Percentiles rank a stretch among this genome's conserved stretches.
phyloP scores from a whole-genome alignment of 2,113 vertebrate genomes.

The Gulo gulo region DNA sequence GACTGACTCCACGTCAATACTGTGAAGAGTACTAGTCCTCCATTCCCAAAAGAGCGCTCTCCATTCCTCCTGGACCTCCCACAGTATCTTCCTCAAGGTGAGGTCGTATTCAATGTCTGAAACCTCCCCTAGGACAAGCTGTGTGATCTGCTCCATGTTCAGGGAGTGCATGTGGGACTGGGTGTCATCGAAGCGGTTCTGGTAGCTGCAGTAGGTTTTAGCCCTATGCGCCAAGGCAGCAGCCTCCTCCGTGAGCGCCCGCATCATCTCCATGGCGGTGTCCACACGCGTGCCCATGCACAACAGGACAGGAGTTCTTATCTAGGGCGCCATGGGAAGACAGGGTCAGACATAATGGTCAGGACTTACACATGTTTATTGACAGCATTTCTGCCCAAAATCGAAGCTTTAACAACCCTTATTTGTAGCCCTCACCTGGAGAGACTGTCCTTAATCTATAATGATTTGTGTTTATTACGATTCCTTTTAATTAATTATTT shows the following conservation, averaged over 20 bases:
- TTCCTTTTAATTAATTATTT: background rate
- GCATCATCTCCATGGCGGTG: background rate
- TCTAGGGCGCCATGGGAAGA: conserved; percentile 50
- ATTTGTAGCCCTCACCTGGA: background rate
- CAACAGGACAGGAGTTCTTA: conserved; percentile 76
- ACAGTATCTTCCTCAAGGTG: conserved; percentile 75
- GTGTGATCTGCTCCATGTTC: conserved; percentile 26
- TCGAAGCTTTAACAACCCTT: background rate
- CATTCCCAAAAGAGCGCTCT: conserved; percentile 58
- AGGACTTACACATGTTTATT: background rate
- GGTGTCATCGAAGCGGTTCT: conserved; percentile 44
- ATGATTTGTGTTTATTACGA: background rate
- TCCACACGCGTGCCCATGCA: conserved; percentile 30
- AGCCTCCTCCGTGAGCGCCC: conserved; percentile 69
- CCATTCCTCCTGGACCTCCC: conserved; percentile 81
- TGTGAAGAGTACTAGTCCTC: conserved; percentile 71
- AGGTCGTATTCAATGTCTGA: conserved; percentile 79
- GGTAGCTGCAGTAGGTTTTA: conserved; percentile 69
- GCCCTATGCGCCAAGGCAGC: conserved; percentile 64
- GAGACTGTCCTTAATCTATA: background rate
- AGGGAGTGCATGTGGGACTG: conserved; percentile 6
- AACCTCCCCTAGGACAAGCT: conserved; percentile 70
- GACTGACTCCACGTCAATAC: conserved; percentile 74
- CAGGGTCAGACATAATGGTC: background rate
- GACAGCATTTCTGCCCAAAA: background rate